Evolutionary conservation across 2,113 vertebrate genomes (phyloP).

Genomic region (Austrofundulus limnaeus): DNA sequence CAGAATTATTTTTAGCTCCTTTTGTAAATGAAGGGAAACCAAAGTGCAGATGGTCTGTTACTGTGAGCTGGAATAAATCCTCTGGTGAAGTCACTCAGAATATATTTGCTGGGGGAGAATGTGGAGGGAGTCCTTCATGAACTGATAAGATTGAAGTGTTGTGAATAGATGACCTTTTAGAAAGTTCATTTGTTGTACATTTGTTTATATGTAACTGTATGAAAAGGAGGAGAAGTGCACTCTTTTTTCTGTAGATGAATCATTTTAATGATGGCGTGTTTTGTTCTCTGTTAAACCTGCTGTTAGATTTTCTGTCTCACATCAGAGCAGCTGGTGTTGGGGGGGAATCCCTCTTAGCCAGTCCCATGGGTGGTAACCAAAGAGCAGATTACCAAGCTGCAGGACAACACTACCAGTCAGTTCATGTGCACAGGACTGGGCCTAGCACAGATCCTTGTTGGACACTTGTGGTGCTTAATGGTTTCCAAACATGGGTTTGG

Average conservation of each 20-base stretch:
- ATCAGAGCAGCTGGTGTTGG: constrained; percentile 60
- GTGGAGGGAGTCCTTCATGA: too few species aligned
- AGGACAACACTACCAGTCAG: constrained; percentile 18
- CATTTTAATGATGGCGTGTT: neutral
- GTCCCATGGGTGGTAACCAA: constrained; percentile 65
- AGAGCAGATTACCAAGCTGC: constrained; percentile 25
- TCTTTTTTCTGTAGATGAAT: neutral
- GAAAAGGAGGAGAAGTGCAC: too few species aligned
- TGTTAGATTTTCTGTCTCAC: constrained; percentile 33
- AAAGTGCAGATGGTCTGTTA: too few species aligned
- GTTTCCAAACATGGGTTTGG: too few species aligned
- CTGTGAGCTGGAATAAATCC: neutral
- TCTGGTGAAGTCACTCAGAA: too few species aligned
- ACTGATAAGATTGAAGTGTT: too few species aligned
- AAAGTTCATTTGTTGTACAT: too few species aligned
- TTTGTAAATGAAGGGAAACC: too few species aligned
- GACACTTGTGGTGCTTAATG: neutral
- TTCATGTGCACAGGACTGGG: constrained; percentile 7
- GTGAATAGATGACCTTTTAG: too few species aligned
- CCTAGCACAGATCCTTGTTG: neutral
- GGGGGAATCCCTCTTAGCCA: constrained; percentile 49
- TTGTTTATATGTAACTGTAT: too few species aligned
- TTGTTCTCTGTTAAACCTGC: constrained; percentile 20
- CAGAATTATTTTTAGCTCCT: neutral
- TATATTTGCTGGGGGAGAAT: too few species aligned